Conservation (phyloP, 2,113 vertebrate species). For the Ibidorhyncha struthersii region DNA sequence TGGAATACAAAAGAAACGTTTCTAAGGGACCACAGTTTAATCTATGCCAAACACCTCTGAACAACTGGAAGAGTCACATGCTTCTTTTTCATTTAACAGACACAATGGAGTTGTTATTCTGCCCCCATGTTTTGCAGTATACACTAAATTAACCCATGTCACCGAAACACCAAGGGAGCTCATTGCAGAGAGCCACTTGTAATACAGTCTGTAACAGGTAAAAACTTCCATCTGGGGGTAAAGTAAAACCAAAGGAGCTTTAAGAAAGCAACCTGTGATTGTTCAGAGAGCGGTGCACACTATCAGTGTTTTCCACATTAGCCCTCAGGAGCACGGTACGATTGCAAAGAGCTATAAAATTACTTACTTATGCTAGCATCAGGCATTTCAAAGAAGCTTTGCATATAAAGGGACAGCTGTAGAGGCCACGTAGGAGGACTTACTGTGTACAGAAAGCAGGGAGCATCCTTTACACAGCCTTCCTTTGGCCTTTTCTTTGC, state of each 20-base stretch:
- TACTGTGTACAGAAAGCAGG: neutral
- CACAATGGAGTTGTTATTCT: conserved; percentile 43
- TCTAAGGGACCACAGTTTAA: conserved; percentile 50
- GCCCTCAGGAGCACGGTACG: neutral
- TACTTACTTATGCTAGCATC: neutral
- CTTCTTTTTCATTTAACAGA: conserved; percentile 10
- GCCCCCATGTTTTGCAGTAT: neutral
- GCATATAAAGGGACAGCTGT: neutral
- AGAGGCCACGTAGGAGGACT: neutral
- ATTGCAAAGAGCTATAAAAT: neutral
- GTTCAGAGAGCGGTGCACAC: neutral
- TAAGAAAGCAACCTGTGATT: neutral
- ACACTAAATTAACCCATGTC: conserved; percentile 40
- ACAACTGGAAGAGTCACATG: conserved; percentile 35
- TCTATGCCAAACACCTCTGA: conserved; percentile 60
- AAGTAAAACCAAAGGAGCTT: neutral
- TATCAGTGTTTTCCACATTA: neutral
- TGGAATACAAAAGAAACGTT: conserved; percentile 31
- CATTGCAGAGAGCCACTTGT: neutral
- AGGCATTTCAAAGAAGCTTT: neutral
- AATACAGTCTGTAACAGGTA: neutral
- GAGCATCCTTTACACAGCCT: neutral
- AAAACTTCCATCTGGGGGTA: neutral
- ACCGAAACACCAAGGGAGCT: neutral
- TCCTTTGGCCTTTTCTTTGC: neutral